Conservation (phyloP, 1,140 invertebrate species). For the Pentalonia nigronervosa region DNA sequence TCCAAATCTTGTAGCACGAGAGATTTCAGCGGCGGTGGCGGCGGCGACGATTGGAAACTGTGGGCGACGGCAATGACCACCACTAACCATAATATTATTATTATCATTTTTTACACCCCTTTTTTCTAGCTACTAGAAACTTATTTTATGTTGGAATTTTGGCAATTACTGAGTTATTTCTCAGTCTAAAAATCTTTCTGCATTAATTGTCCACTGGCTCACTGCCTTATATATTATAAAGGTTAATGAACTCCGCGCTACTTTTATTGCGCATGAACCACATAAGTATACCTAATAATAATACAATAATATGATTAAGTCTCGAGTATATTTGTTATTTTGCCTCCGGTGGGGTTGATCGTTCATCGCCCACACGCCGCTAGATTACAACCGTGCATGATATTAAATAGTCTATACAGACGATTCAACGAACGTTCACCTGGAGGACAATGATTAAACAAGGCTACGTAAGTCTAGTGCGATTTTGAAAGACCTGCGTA, state of each 20-base stretch:
- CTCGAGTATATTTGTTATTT: background rate
- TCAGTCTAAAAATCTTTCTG: background rate
- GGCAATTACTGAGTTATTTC: background rate
- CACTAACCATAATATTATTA: background rate
- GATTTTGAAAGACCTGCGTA: conserved; percentile 39
- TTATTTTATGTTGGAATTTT: background rate
- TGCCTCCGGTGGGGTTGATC: background rate
- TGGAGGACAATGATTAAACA: background rate
- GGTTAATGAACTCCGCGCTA: background rate
- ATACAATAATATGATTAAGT: background rate
- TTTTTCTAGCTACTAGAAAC: background rate
- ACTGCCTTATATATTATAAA: background rate
- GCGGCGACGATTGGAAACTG: background rate
- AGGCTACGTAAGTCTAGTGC: background rate
- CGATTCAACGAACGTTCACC: background rate
- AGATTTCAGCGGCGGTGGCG: background rate
- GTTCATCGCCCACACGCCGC: background rate
- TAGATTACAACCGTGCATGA: background rate
- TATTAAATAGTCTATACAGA: background rate
- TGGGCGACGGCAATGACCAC: background rate
- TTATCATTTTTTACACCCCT: background rate
- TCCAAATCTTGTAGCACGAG: background rate
- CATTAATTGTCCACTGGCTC: background rate
- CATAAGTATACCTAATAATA: background rate
- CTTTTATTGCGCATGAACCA: background rate